Conservation (phyloP, 2,888 invertebrate species). For the Phalera bucephala region DNA sequence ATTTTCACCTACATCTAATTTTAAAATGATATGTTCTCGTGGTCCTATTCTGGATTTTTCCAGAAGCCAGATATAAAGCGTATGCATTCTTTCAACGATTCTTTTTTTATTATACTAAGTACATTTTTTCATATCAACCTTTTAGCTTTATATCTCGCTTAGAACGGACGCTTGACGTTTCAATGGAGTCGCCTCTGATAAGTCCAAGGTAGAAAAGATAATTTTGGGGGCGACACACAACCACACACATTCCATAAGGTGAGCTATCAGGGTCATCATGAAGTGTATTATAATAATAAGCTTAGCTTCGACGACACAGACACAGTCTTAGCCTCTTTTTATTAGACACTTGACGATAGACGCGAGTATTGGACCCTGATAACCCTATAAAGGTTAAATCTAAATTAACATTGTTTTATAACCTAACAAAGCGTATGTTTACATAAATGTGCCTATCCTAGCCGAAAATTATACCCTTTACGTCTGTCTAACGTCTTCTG, state of each 20-base stretch:
- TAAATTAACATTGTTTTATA: conserved; percentile 30
- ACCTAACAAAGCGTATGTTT: conserved; percentile 45
- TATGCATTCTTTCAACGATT: conserved; percentile 76
- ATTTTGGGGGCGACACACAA: conserved; percentile 59
- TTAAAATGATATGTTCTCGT: conserved; percentile 74
- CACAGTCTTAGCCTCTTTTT: conserved; percentile 33
- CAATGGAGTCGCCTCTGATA: conserved; percentile 77
- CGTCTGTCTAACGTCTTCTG: conserved; percentile 27
- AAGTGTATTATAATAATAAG: conserved; percentile 31
- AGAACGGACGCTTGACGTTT: conserved; percentile 65
- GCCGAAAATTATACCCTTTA: conserved; percentile 48
- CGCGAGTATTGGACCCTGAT: conserved; percentile 64
- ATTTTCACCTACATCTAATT: conserved; percentile 57
- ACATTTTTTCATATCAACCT: conserved; percentile 54
- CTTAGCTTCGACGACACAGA: conserved; percentile 28
- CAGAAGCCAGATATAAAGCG: conserved; percentile 82
- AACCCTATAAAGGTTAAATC: conserved; percentile 21
- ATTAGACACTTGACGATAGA: conserved; percentile 49
- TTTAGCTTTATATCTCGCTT: conserved; percentile 79
- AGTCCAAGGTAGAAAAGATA: conserved; percentile 38
- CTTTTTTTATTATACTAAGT: conserved; percentile 60
- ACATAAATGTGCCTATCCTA: conserved; percentile 64
- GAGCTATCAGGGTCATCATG: conserved; percentile 47
- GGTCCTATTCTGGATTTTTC: conserved; percentile 78
- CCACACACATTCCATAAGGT: conserved; percentile 41